Conservation (phyloP, 2,888 invertebrate genomes). For the Cyaniris semiargus region DNA sequence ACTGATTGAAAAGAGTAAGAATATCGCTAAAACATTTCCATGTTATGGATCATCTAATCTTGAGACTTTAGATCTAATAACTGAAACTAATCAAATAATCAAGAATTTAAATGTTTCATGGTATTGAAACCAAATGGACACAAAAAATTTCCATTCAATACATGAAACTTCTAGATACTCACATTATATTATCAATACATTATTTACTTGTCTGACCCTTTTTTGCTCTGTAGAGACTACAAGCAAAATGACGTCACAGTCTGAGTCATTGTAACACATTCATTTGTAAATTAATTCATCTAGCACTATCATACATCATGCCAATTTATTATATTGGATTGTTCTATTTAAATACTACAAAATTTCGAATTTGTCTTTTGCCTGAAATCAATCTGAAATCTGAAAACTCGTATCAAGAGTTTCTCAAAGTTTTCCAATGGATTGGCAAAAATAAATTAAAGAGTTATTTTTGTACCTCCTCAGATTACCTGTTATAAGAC, state of each 20-base stretch:
- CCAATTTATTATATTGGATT: background rate
- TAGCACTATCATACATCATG: constrained; percentile 2
- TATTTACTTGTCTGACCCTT: background rate
- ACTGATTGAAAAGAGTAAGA: too few species aligned
- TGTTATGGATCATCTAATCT: too few species aligned
- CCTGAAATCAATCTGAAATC: too few species aligned
- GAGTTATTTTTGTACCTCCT: background rate
- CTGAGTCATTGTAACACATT: constrained; percentile 1
- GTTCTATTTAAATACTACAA: background rate
- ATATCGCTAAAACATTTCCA: too few species aligned
- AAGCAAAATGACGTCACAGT: constrained; percentile 5
- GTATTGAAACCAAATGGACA: too few species aligned
- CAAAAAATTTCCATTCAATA: background rate
- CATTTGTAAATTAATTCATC: background rate
- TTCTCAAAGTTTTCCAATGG: background rate
- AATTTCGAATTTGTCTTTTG: background rate
- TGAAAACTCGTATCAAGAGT: background rate
- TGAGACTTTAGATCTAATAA: too few species aligned
- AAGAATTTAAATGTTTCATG: too few species aligned
- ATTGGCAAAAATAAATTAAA: background rate
- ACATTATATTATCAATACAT: background rate
- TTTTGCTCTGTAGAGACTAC: background rate
- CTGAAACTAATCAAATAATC: too few species aligned
- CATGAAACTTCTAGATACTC: background rate
- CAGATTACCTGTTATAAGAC: background rate